Evolutionary conservation across 2,797 vertebrate genomes (phyloP).

Genomic region (Neostethus bicornis): DNA sequence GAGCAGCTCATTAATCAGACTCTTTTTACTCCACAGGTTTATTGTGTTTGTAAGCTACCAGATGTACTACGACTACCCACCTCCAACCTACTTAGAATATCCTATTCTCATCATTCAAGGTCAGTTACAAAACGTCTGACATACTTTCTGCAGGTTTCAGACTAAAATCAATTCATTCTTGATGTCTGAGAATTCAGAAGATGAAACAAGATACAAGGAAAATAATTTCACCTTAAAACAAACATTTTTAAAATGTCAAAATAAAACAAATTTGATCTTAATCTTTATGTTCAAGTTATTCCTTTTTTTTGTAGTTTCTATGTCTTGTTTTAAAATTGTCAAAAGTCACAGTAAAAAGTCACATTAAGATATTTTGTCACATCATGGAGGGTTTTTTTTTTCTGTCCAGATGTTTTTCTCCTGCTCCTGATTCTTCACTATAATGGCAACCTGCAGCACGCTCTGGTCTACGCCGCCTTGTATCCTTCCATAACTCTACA

Average conservation of each 20-base stretch:
- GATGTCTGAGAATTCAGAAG: too few relatives aligned
- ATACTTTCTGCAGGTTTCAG: background rate
- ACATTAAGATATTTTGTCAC: slow-evolving; percentile 6
- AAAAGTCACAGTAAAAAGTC: too few relatives aligned
- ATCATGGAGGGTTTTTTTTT: background rate
- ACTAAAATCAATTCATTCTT: background rate
- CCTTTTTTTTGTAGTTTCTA: too few relatives aligned
- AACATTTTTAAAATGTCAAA: too few relatives aligned
- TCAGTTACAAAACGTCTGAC: slow-evolving; percentile 54
- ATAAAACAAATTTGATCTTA: too few relatives aligned
- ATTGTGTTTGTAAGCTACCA: slow-evolving; percentile 94
- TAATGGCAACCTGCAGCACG: slow-evolving; percentile 78
- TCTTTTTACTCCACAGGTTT: slow-evolving; percentile 76
- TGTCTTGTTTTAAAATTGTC: too few relatives aligned
- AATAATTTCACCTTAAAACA: too few relatives aligned
- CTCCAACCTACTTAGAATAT: slow-evolving; percentile 92
- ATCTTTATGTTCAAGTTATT: too few relatives aligned
- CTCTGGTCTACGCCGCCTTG: slow-evolving; percentile 77
- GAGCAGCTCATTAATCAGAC: background rate
- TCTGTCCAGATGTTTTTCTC: slow-evolving; percentile 84
- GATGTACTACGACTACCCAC: slow-evolving; percentile 90
- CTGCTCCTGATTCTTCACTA: slow-evolving; percentile 87
- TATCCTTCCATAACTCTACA: slow-evolving; percentile 83
- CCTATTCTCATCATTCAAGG: slow-evolving; percentile 94
- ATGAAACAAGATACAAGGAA: background rate